These are phyloP conservation scores for Mercenaria mercenaria DNA, from an alignment of 1,140 invertebrate genomes.

Conservation along the genomic window DNA sequence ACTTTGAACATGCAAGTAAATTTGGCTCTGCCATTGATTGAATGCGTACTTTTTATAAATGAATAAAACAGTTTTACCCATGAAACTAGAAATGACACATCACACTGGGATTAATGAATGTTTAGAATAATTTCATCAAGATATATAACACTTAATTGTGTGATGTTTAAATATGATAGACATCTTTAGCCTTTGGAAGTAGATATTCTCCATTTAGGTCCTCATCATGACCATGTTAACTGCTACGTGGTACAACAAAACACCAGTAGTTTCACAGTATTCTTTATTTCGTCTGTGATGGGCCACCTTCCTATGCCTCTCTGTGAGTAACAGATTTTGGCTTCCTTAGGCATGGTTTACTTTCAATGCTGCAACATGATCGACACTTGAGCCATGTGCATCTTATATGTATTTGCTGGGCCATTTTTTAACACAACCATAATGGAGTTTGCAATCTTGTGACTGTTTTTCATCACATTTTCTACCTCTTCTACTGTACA, in stretches of 20 bases:
- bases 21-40: not conserved
- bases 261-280: not conserved
- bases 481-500: not conserved
- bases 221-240: not conserved
- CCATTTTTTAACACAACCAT: not conserved
- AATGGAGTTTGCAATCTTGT: not conserved
- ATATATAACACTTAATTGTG: not conserved
- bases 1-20: not conserved
- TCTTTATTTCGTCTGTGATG: not conserved
- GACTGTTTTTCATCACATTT: not conserved
- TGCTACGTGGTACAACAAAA: constrained; percentile 27
- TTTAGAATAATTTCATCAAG: not conserved
- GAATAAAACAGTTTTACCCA: too few species aligned
- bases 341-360: not conserved
- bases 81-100: not conserved
- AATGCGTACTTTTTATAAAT: not conserved
- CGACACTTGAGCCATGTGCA: not conserved
- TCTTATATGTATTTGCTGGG: not conserved
- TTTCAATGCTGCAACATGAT: not conserved
- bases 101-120: not conserved
- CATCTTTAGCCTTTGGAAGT: not conserved
- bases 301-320: not conserved
- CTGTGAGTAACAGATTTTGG: not conserved
- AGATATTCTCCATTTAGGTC: not conserved
- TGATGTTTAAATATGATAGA: not conserved